Conservation (phyloP, 2,113 vertebrate species). For the Oryzias javanicus region DNA sequence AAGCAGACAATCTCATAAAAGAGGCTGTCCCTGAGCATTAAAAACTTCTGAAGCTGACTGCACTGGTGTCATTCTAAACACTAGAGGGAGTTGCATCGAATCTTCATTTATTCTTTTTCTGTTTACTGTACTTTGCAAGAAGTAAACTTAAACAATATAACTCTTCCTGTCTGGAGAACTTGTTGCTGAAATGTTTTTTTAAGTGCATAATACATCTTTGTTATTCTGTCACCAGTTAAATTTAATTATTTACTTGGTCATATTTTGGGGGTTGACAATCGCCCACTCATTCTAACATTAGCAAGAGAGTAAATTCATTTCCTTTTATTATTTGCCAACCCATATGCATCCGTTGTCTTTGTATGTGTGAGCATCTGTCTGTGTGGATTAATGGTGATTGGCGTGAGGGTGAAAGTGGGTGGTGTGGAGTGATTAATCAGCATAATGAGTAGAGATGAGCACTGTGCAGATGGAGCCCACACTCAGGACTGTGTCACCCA, state of each 20-base stretch:
- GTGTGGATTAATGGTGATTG: constrained; percentile 70
- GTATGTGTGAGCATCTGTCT: constrained; percentile 59
- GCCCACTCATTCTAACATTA: constrained; percentile 21
- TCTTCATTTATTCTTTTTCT: neutral
- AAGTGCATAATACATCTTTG: neutral
- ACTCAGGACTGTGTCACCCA: constrained; percentile 64
- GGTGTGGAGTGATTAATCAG: constrained; percentile 74
- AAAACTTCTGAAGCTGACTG: no score
- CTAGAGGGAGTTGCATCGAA: neutral
- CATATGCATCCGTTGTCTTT: constrained; percentile 8
- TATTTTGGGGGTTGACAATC: constrained; percentile 1
- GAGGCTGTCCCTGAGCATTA: no score
- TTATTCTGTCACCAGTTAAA: neutral
- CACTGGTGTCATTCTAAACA: neutral
- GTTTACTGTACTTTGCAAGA: neutral
- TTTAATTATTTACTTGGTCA: neutral
- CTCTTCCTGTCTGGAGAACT: neutral
- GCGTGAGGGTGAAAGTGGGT: constrained; percentile 65
- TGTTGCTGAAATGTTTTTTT: no score
- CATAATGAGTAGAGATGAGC: constrained; percentile 70
- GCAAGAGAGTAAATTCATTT: constrained; percentile 13
- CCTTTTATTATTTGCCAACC: constrained; percentile 15
- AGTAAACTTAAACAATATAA: neutral
- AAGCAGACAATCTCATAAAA: no score
- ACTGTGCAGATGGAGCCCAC: constrained; percentile 65